phyloP scores from a whole-genome alignment of 2,888 invertebrate genomes.

The Drosophila birchii region DNA sequence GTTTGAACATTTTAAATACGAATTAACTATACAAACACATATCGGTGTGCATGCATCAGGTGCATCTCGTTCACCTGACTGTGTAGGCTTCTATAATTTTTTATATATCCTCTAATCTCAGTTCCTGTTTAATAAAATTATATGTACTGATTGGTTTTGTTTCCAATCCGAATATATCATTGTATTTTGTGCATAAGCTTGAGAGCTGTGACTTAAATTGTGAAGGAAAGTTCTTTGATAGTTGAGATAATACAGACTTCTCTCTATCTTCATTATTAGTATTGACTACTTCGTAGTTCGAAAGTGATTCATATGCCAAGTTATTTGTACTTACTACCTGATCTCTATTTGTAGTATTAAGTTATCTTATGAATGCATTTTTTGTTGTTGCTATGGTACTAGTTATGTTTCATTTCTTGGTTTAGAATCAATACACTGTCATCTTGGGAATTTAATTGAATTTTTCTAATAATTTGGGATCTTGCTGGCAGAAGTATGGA shows the following conservation, averaged over 20 bases:
- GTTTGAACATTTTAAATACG: no score
- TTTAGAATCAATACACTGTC: slow-evolving; percentile 7
- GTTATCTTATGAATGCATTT: neutral
- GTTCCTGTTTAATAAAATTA: neutral
- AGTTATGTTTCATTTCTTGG: slow-evolving; percentile 4
- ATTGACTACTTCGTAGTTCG: slow-evolving; percentile 2
- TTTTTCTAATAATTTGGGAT: slow-evolving; percentile 5
- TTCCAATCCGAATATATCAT: slow-evolving; percentile 17
- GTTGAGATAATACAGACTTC: slow-evolving; percentile 1
- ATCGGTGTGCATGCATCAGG: no score
- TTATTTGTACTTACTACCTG: slow-evolving; percentile 2
- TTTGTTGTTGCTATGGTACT: slow-evolving; percentile 6
- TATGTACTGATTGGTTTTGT: neutral
- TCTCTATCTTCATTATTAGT: neutral
- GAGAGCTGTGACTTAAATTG: slow-evolving; percentile 10
- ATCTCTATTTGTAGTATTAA: neutral
- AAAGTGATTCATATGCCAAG: neutral
- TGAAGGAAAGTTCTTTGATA: slow-evolving; percentile 6
- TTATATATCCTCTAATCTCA: neutral
- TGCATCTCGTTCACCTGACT: no score
- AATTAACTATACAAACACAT: no score
- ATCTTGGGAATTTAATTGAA: neutral
- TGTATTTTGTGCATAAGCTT: slow-evolving; percentile 30
- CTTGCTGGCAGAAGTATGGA: slow-evolving; percentile 1
- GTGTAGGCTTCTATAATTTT: no score